These are phyloP conservation scores for Archocentrus centrarchus DNA, from an alignment of 2,113 vertebrate genomes.

Conservation along the genomic window DNA sequence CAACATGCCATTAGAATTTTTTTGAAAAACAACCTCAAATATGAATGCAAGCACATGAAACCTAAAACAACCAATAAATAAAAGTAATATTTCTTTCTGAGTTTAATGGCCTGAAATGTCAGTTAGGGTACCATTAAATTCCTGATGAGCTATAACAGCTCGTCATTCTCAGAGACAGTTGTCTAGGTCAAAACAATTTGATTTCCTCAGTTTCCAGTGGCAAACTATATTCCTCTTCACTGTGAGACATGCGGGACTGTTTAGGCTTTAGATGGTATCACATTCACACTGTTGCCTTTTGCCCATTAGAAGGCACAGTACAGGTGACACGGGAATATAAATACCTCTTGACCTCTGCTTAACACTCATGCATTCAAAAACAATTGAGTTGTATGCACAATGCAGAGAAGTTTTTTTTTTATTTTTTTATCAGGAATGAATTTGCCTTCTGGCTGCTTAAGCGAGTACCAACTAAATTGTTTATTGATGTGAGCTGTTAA, in stretches of 20 bases:
- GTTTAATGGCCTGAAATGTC: background rate
- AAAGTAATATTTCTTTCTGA: background rate
- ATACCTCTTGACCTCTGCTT: background rate
- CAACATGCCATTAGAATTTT: background rate
- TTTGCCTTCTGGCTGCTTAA: constrained; percentile 4
- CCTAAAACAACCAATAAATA: background rate
- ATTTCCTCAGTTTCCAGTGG: background rate
- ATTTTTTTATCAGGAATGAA: background rate
- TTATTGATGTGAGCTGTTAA: constrained; percentile 51
- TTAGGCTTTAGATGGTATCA: background rate
- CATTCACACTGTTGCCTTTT: background rate
- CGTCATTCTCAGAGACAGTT: background rate
- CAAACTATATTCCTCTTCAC: background rate
- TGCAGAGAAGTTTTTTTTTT: background rate
- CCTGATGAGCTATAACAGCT: background rate
- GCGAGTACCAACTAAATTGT: constrained; percentile 24
- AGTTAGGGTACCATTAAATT: background rate
- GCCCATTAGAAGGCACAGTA: background rate
- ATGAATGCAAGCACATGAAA: background rate
- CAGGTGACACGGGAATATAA: background rate
- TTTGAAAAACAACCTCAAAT: background rate
- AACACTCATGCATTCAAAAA: background rate
- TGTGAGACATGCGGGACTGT: background rate
- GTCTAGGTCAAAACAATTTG: background rate
- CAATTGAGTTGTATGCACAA: background rate